phyloP scores from a whole-genome alignment of 2,888 invertebrate genomes.

The Andrena bucephala region DNA sequence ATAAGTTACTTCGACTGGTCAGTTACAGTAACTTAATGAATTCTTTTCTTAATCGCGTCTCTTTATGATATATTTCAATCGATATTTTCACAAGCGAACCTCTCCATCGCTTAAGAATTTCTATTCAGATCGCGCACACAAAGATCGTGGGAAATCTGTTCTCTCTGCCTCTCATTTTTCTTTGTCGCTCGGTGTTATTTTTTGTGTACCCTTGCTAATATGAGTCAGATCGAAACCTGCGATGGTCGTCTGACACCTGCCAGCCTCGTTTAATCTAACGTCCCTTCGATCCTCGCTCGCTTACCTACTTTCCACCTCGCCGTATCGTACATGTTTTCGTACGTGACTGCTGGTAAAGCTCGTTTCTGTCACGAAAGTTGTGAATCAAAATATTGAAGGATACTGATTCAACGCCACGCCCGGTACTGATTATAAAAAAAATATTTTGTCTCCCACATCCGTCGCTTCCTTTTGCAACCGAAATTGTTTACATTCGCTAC shows the following conservation, averaged over 20 bases:
- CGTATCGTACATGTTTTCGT: constrained; percentile 73
- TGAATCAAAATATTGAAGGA: constrained; percentile 79
- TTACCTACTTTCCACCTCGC: constrained; percentile 68
- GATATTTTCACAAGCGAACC: background rate
- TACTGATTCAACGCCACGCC: constrained; percentile 60
- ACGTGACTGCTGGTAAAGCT: constrained; percentile 73
- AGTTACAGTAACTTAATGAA: too few relatives aligned
- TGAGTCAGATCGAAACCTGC: constrained; percentile 37
- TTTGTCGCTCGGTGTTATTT: background rate
- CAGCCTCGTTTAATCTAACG: constrained; percentile 71
- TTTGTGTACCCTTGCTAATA: constrained; percentile 26
- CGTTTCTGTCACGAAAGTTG: constrained; percentile 70
- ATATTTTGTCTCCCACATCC: constrained; percentile 65
- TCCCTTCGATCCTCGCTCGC: constrained; percentile 66
- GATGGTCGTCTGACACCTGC: constrained; percentile 74
- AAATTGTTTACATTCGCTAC: constrained; percentile 27
- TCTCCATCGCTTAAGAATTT: background rate
- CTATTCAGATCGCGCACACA: background rate
- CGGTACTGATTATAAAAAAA: constrained; percentile 57
- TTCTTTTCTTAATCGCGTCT: too few relatives aligned
- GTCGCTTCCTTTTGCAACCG: background rate
- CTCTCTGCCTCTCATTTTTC: background rate
- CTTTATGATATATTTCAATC: background rate
- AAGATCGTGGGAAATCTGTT: constrained; percentile 13
- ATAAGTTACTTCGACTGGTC: too few relatives aligned